Conservation (phyloP, 2,888 invertebrate genomes). For the Rhorus exstirpatorius region DNA sequence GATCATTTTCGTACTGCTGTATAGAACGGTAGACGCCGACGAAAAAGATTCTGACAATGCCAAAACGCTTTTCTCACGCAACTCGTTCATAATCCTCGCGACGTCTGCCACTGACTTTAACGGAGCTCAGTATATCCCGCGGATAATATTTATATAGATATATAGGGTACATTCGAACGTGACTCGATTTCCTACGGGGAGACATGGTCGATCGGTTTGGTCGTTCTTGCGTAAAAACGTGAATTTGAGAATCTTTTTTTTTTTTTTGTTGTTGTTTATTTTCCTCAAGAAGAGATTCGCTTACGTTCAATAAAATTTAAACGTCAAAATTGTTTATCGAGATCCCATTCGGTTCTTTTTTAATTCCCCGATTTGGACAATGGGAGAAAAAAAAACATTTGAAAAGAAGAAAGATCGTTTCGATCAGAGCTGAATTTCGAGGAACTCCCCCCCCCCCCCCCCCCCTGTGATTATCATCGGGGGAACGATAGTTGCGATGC, state of each 20-base stretch:
- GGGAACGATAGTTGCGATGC: not conserved
- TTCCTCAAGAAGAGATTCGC: not conserved
- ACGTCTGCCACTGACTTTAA: slow-evolving; percentile 82
- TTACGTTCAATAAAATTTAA: not conserved
- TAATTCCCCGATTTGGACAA: not conserved
- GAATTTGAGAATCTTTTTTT: slow-evolving; percentile 9
- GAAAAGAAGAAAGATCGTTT: not conserved
- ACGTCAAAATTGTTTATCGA: not conserved
- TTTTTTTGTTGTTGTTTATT: not conserved
- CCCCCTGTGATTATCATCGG: slow-evolving; percentile 2
- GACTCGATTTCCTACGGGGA: not conserved
- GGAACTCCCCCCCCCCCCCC: slow-evolving; percentile 21
- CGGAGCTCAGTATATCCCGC: slow-evolving; percentile 64
- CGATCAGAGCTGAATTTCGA: slow-evolving; percentile 9
- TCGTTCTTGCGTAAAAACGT: slow-evolving; percentile 33
- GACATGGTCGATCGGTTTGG: slow-evolving; percentile 33
- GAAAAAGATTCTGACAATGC: slow-evolving; percentile 23
- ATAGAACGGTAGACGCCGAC: not conserved
- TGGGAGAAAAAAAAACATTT: not conserved
- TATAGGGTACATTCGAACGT: slow-evolving; percentile 35
- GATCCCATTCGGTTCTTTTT: not conserved
- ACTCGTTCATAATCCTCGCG: slow-evolving; percentile 82
- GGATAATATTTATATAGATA: slow-evolving; percentile 14
- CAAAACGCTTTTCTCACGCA: slow-evolving; percentile 46
- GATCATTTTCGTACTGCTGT: not conserved